Conservation (phyloP, 2,888 invertebrate species). For the Acrobasis suavella region DNA sequence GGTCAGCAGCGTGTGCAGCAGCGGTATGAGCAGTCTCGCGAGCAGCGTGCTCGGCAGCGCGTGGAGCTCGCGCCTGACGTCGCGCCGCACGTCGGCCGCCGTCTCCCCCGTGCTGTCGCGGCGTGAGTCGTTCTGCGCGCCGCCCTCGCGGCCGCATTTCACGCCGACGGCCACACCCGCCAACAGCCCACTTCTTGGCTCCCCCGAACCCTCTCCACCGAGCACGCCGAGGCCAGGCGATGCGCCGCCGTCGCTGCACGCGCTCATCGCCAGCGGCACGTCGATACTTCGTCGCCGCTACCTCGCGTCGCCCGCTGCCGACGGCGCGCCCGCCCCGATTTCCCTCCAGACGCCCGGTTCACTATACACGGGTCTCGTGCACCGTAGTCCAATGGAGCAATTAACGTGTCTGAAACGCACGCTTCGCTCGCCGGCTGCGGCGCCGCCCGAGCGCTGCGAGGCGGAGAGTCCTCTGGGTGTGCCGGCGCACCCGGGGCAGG, state of each 20-base stretch:
- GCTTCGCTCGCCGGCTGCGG: slow-evolving; percentile 68
- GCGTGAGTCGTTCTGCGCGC: slow-evolving; percentile 89
- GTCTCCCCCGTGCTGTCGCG: slow-evolving; percentile 85
- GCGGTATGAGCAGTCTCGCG: slow-evolving; percentile 80
- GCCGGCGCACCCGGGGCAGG: slow-evolving; percentile 83
- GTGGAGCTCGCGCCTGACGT: slow-evolving; percentile 85
- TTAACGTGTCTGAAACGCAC: slow-evolving; percentile 86
- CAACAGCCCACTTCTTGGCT: slow-evolving; percentile 89
- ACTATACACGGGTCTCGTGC: slow-evolving; percentile 84
- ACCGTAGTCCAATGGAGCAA: slow-evolving; percentile 90
- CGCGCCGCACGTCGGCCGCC: slow-evolving; percentile 79
- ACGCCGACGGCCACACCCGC: slow-evolving; percentile 94
- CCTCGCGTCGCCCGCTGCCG: slow-evolving; percentile 82
- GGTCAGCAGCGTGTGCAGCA: slow-evolving; percentile 83
- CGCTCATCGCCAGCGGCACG: slow-evolving; percentile 77
- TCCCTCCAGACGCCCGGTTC: slow-evolving; percentile 83
- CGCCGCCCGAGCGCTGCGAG: slow-evolving; percentile 47
- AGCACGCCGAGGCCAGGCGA: slow-evolving; percentile 86
- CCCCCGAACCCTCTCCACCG: slow-evolving; percentile 80
- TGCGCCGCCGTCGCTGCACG: slow-evolving; percentile 75
- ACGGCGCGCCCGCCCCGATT: slow-evolving; percentile 84
- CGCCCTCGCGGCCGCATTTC: slow-evolving; percentile 87
- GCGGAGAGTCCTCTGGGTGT: slow-evolving; percentile 77
- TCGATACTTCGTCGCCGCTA: slow-evolving; percentile 74
- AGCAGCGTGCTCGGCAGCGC: slow-evolving; percentile 78